phyloP scores from a whole-genome alignment of 2,113 vertebrate genomes.

The Nothoprocta pentlandii region DNA sequence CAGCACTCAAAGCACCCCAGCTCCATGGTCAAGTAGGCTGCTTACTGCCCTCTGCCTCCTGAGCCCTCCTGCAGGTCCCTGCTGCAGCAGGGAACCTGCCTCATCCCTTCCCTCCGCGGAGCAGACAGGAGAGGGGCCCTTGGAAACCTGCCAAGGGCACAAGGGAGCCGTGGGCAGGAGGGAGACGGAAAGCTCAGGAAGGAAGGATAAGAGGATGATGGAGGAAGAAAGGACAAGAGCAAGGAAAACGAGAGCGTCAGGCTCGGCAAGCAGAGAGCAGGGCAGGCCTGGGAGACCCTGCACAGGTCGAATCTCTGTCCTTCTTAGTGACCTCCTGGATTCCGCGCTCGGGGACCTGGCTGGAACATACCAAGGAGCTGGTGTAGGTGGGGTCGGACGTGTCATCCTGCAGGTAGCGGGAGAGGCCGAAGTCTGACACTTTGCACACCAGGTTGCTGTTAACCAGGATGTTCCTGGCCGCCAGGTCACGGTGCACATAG shows the following conservation, averaged over 20 bases:
- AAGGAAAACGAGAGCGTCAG: background rate
- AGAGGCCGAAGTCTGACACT: slow-evolving; percentile 97
- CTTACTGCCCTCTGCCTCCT: background rate
- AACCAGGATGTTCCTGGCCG: slow-evolving; percentile 96
- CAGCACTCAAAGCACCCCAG: background rate
- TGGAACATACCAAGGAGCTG: slow-evolving; percentile 91
- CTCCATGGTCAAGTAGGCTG: background rate
- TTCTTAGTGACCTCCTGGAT: background rate
- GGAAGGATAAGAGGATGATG: background rate
- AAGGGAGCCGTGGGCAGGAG: background rate
- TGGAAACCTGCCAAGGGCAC: background rate
- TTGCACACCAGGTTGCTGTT: slow-evolving; percentile 99
- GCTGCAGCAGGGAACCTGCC: slow-evolving; percentile 5
- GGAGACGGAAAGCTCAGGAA: background rate
- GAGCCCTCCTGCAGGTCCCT: background rate
- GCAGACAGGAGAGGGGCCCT: slow-evolving; percentile 12
- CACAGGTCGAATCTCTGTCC: background rate
- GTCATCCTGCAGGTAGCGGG: slow-evolving; percentile 96
- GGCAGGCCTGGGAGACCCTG: background rate
- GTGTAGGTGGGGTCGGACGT: slow-evolving; percentile 98
- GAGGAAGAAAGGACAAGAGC: background rate
- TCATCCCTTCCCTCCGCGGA: background rate
- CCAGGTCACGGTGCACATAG: slow-evolving; percentile 96
- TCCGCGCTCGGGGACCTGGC: no score
- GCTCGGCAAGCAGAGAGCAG: background rate